These are phyloP conservation scores for Xestia ashworthii DNA, from an alignment of 2,888 invertebrate genomes.

Conservation along the genomic window DNA sequence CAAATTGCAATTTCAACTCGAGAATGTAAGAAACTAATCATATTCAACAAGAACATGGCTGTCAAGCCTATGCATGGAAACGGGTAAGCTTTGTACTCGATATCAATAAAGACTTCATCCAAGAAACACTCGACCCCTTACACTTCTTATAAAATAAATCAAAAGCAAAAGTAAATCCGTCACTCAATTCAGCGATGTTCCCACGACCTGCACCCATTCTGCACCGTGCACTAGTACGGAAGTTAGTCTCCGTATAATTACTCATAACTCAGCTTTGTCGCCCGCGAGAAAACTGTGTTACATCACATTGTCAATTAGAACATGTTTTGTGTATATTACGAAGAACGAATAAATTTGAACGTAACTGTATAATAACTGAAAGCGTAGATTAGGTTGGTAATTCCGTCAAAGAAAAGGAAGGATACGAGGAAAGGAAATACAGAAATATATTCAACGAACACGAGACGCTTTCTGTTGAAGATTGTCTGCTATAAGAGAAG, in stretches of 20 bases:
- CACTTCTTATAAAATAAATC: conserved; percentile 10
- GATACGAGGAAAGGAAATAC: conserved; percentile 23
- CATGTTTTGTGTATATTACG: conserved; percentile 69
- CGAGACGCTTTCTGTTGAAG: conserved; percentile 2
- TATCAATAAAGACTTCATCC: not conserved
- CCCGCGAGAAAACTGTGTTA: conserved; percentile 61
- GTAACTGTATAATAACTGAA: conserved; percentile 33
- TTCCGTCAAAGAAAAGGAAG: conserved; percentile 30
- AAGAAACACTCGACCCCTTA: not conserved
- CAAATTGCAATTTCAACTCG: not conserved
- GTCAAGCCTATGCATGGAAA: not conserved
- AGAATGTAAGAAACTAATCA: not conserved
- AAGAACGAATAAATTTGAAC: conserved; percentile 54
- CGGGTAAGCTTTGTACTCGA: not conserved
- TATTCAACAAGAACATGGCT: not conserved
- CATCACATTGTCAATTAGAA: conserved; percentile 64
- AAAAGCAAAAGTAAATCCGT: conserved; percentile 52
- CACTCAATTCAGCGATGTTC: conserved; percentile 59
- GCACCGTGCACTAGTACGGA: conserved; percentile 75
- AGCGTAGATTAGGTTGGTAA: conserved; percentile 12
- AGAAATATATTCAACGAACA: conserved; percentile 39
- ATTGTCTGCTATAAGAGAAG: not conserved
- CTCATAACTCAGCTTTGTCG: conserved; percentile 70
- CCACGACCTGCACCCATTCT: conserved; percentile 73
- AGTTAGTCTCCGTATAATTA: conserved; percentile 77